Base-by-base conservation (phyloP, 2,888 invertebrate species). In the Agapostemon virescens region DNA sequence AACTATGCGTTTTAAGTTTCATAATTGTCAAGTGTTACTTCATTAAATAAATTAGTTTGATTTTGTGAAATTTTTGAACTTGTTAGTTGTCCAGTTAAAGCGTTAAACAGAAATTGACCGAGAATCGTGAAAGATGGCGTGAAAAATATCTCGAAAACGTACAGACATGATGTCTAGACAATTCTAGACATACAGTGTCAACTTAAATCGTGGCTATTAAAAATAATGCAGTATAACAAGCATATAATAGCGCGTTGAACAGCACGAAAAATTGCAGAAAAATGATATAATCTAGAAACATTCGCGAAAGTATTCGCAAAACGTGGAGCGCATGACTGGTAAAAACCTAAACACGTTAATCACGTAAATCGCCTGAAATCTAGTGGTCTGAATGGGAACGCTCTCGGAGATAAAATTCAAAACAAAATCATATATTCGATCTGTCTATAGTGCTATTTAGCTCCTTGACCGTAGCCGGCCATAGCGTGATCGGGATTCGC, bases 401-500 rank as follows among this genome's bases (percentile, higher is more conserved):
- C 49, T n/a, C 55, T 20, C 20, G 33, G 9, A 61, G 33, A 61
- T 61, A 20, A 61, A 61, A 61, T 20, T 61, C 33, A 9, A 20
- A 61, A 33, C 7, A 30, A 20, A 30, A 61, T 61, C 33, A 20
- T 61, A 61, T 61, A 33, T 61, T 61, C 63, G n/a, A 5, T n/a
- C 36, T 6, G 36, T n/a, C 33, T 30, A 11, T 23, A 5, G 63
- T 63, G 36, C 63, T n/a, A 63, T n/a, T 63, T 63, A 42, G 17
- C 42, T 42, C 40, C 63, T 63, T 42, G 40, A 66, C 30, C 42
- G 17, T 26, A 42, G 2, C 0, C 26, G 23, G 11, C 11, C 42
- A 20, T 26, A 20, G 30, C 13, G 42, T 42, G 55, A 45, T 63
- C 63, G 68, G 63, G 68, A 68, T 36, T 42, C 26, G 38, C 55